These are phyloP conservation scores for Pachypsylla venusta DNA, from an alignment of 1,140 invertebrate species.

Conservation along the genomic window DNA sequence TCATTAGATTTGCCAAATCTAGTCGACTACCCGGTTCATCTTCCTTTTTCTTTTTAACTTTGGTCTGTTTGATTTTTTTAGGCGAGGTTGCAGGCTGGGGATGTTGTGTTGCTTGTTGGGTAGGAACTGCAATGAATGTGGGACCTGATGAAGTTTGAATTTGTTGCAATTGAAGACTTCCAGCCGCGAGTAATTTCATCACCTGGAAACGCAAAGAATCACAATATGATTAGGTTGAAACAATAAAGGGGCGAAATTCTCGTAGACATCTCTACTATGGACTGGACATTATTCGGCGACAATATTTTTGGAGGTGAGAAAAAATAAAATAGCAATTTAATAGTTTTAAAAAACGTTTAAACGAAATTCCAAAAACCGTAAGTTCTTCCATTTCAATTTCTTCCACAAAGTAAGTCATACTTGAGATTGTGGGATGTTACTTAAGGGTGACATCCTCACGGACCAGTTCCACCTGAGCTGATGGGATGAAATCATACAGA, in stretches of 20 bases:
- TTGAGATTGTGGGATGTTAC: too few relatives aligned
- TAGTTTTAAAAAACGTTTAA: too few relatives aligned
- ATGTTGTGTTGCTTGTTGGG: background rate
- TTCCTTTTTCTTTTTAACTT: conserved; percentile 37
- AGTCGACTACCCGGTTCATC: conserved; percentile 31
- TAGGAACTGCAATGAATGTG: conserved; percentile 31
- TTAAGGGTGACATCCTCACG: too few relatives aligned
- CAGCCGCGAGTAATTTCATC: conserved; percentile 27
- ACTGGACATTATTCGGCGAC: too few relatives aligned
- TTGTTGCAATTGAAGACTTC: conserved; percentile 34
- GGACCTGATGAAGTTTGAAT: conserved; percentile 37
- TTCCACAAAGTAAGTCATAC: too few relatives aligned
- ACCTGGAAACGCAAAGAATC: conserved; percentile 20
- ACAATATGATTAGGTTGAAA: background rate
- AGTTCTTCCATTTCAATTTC: too few relatives aligned
- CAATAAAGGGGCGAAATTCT: background rate
- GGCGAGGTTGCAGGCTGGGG: background rate
- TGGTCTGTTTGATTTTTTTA: conserved; percentile 29
- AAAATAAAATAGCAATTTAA: too few relatives aligned
- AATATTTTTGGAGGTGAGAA: too few relatives aligned
- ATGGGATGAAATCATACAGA: too few relatives aligned
- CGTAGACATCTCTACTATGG: background rate
- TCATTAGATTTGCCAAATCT: conserved; percentile 39
- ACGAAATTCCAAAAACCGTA: too few relatives aligned
- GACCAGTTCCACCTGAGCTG: too few relatives aligned